Percentiles rank a stretch among this genome's conserved stretches.
Conservation (phyloP, 2,888 invertebrate species). For the Cheilosia scutellata region DNA sequence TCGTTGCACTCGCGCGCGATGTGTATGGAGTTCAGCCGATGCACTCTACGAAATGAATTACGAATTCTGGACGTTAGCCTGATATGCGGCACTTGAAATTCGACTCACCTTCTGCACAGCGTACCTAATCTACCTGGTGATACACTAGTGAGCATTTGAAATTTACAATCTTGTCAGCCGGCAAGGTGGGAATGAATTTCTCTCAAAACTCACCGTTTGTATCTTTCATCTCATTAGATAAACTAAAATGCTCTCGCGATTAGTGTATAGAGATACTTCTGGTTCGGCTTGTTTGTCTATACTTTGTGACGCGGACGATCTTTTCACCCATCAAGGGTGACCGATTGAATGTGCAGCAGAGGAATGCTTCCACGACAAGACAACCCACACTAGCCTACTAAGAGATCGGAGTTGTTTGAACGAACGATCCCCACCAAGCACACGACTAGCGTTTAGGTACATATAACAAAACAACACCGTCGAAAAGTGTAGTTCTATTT, state of each 20-base stretch:
- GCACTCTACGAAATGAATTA: conserved; percentile 39
- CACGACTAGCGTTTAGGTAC: conserved; percentile 6
- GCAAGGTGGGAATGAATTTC: not conserved
- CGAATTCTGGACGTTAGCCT: conserved; percentile 42
- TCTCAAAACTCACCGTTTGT: not conserved
- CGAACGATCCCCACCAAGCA: conserved; percentile 32
- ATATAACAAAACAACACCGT: not conserved
- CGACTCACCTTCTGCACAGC: conserved; percentile 32
- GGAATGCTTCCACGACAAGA: conserved; percentile 46
- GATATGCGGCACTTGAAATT: conserved; percentile 37
- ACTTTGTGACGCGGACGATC: conserved; percentile 28
- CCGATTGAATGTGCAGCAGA: conserved; percentile 62
- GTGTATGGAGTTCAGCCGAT: conserved; percentile 31
- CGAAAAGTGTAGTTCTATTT: conserved; percentile 31
- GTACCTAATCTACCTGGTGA: conserved; percentile 13
- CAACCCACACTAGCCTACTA: conserved; percentile 30
- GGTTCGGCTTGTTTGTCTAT: conserved; percentile 7
- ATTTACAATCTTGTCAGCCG: conserved; percentile 32
- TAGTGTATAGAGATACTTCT: conserved; percentile 15
- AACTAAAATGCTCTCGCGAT: conserved; percentile 36
- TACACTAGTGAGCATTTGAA: conserved; percentile 6
- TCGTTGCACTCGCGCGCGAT: conserved; percentile 61
- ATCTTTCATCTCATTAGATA: conserved; percentile 43
- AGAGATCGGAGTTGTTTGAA: conserved; percentile 44
- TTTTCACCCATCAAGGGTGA: conserved; percentile 71